These are phyloP conservation scores for Diadumene lineata DNA, from an alignment of 92 coral and sea anemone genomes.

Conservation along the genomic window DNA sequence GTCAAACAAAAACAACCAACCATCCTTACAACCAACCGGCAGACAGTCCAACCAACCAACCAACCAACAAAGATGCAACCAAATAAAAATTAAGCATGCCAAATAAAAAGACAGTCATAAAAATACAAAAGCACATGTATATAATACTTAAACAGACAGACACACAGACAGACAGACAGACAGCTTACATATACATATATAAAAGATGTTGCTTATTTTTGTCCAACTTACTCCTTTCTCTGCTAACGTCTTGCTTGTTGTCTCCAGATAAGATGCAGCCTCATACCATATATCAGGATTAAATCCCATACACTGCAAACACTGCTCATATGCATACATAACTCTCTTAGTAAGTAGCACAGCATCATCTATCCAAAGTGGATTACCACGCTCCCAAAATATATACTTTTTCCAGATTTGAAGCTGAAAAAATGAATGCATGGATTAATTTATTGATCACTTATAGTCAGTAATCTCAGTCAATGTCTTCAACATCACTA, in stretches of 20 bases:
- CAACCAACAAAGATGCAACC: no score
- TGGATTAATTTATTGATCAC: not conserved
- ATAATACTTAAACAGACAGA: no score
- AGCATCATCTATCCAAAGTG: slow-evolving; percentile 86
- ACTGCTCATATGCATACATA: slow-evolving; percentile 96
- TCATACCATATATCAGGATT: slow-evolving; percentile 96
- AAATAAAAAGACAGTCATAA: no score
- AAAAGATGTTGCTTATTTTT: no score
- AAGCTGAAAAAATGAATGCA: slow-evolving; percentile 44
- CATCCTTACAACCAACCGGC: no score
- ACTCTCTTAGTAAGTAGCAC: slow-evolving; percentile 84
- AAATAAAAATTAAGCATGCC: no score
- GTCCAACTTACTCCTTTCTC: slow-evolving; percentile 82
- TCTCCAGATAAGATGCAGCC: slow-evolving; percentile 84
- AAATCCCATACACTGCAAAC: slow-evolving; percentile 86
- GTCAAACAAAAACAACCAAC: no score
- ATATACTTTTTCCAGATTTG: slow-evolving; percentile 97
- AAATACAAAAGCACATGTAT: no score
- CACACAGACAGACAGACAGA: no score
- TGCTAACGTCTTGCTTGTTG: slow-evolving; percentile 76
- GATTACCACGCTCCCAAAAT: slow-evolving; percentile 92
- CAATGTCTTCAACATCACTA: no score
- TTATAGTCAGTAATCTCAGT: no score
- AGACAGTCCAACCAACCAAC: no score
- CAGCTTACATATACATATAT: not conserved